phyloP scores from a whole-genome alignment of 2,113 vertebrate genomes.

The Brachyhypopomus occidentalis region DNA sequence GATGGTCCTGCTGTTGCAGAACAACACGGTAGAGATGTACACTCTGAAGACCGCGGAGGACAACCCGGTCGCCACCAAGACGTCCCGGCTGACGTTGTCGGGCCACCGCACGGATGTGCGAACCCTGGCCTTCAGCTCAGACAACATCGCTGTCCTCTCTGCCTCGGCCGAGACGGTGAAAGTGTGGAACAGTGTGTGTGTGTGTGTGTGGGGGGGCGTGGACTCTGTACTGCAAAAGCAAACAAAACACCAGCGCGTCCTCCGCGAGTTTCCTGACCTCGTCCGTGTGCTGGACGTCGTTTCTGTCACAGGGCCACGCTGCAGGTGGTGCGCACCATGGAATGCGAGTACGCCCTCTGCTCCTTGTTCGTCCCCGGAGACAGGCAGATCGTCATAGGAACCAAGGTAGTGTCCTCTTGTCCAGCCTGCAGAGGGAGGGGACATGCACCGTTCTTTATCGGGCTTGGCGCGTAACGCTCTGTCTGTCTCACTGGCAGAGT shows the following conservation, averaged over 20 bases:
- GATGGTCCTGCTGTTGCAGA: conserved; percentile 87
- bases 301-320: conserved; percentile 79
- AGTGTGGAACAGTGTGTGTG: conserved; percentile 87
- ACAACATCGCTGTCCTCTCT: conserved; percentile 93
- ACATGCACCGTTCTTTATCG: neutral
- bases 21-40: conserved; percentile 87
- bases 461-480: neutral
- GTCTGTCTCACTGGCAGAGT: conserved; percentile 69
- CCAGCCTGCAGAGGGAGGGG: too few relatives aligned
- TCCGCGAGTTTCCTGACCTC: too few relatives aligned
- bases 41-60: conserved; percentile 69
- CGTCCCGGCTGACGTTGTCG: conserved; percentile 79
- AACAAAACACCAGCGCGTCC: neutral
- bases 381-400: conserved; percentile 89
- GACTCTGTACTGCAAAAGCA: too few relatives aligned
- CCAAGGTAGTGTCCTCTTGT: conserved; percentile 80
- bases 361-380: conserved; percentile 94
- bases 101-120: conserved; percentile 92
- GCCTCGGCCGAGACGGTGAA: conserved; percentile 91
- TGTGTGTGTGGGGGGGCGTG: too few relatives aligned
- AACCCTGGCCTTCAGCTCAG: conserved; percentile 92
- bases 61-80: conserved; percentile 71
- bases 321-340: conserved; percentile 95
- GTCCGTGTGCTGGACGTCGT: neutral
- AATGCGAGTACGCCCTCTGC: conserved; percentile 91